Conservation (phyloP, 2,113 vertebrate genomes). For the Carassius auratus region DNA sequence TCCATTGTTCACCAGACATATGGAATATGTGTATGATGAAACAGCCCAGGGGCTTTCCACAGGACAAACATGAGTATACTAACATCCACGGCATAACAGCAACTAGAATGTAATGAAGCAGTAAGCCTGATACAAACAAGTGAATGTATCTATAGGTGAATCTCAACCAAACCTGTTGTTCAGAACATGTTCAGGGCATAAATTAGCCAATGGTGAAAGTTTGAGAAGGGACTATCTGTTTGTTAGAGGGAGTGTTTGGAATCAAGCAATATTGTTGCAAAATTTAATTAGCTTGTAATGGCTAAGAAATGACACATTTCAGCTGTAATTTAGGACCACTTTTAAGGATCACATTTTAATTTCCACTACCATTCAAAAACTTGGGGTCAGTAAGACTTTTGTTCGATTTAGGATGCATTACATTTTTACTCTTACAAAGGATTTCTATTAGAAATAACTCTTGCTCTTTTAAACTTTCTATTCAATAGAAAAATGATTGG, state of each 20-base stretch:
- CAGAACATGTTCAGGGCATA: background rate
- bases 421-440: too few relatives aligned
- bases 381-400: background rate
- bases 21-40: background rate
- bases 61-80: background rate
- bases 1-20: background rate
- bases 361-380: background rate
- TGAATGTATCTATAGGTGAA: background rate
- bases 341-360: background rate
- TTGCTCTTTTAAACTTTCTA: too few relatives aligned
- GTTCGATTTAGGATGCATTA: background rate
- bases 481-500: too few relatives aligned
- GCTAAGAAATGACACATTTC: background rate
- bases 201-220: background rate
- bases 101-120: background rate
- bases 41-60: background rate
- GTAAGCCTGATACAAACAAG: background rate
- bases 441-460: too few relatives aligned
- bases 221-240: background rate
- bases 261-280: background rate
- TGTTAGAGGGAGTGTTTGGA: background rate
- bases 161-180: background rate
- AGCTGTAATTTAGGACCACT: background rate
- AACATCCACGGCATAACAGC: background rate
- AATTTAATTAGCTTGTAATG: background rate